Evolutionary conservation across 2,888 invertebrate species (phyloP).

Genomic region (Drosophila atripex): DNA sequence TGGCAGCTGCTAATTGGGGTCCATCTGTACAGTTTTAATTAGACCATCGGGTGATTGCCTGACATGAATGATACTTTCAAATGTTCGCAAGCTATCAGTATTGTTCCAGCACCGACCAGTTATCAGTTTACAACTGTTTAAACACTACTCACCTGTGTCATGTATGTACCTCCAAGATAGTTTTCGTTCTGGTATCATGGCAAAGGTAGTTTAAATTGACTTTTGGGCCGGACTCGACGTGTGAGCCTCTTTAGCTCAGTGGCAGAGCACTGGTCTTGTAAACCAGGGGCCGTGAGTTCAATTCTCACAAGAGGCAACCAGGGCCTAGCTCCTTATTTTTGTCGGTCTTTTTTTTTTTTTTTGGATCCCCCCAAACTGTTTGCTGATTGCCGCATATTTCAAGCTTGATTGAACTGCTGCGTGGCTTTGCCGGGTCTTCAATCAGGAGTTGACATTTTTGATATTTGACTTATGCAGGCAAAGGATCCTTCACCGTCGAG

Average conservation of each 20-base stretch:
- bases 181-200: no score
- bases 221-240: not conserved
- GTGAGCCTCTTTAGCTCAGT: conserved; percentile 93
- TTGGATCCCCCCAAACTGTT: not conserved
- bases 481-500: conserved; percentile 23
- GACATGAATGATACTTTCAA: conserved; percentile 27
- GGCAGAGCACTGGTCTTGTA: conserved; percentile 96
- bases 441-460: conserved; percentile 33
- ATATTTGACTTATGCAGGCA: conserved; percentile 34
- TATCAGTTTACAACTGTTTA: conserved; percentile 38
- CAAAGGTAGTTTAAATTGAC: not conserved
- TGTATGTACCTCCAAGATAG: conserved; percentile 1
- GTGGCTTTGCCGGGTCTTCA: conserved; percentile 19
- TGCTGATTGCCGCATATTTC: conserved; percentile 24
- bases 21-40: conserved; percentile 36
- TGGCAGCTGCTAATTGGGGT: conserved; percentile 39
- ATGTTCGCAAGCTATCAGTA: not conserved
- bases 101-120: conserved; percentile 10
- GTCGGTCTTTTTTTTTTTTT: not conserved
- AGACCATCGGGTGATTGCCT: conserved; percentile 33
- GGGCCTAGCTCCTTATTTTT: not conserved
- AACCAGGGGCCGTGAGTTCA: conserved; percentile 96
- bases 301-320: conserved; percentile 92
- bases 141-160: conserved; percentile 20
- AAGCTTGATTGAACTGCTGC: conserved; percentile 35